Base-by-base conservation (phyloP, 1,140 invertebrate genomes). In the Drosophila bocqueti region DNA sequence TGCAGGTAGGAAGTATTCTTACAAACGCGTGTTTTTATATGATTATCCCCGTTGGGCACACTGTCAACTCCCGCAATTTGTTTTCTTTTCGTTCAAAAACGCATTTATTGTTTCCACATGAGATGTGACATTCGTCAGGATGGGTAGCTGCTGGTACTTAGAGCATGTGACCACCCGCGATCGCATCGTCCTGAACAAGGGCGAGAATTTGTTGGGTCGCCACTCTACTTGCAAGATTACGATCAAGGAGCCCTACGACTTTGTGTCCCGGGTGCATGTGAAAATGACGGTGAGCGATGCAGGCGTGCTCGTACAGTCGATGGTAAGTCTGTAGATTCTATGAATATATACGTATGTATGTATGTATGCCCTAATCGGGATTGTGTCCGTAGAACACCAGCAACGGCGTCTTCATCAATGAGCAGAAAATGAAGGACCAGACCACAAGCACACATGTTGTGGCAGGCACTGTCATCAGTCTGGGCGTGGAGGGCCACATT, bases 351-450 rank as follows among this genome's bases (percentile, higher is more conserved):
- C 1, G 7, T 36, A 9, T 13, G 6, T 13, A 4, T 3, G 3
- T 21, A 34, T 10, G 2, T 8, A 36, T 34, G 29, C 1, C 6
- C 21, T 13, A 46, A 24, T 29, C 0, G 16, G 7, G 0, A 16
- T 54, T 54, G 18, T 36, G 11, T 29, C 8, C 5, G 1, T n/a
- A 87, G 83, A 62, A 65, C 3, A 38, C 84, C 11, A 26, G 67
- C 29, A 87, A 87, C 60, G 83, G 85, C 0, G 50, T 84, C 0
- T 87, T 55, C 24, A 52, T 83, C 10, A 84, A 87, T 52, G 38
- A 58, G 8, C n/a, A 15, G 0, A 46, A 36, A 5, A 13, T 45
- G 36, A 10, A 45, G 2, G 3, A 45, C 3, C 18, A 66, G 9
- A 7, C 29, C 3, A 9, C 24, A 8, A 49, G 66, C 1, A 21